Conservation (phyloP, 1,140 invertebrate species). For the Eriocheir sinensis region DNA sequence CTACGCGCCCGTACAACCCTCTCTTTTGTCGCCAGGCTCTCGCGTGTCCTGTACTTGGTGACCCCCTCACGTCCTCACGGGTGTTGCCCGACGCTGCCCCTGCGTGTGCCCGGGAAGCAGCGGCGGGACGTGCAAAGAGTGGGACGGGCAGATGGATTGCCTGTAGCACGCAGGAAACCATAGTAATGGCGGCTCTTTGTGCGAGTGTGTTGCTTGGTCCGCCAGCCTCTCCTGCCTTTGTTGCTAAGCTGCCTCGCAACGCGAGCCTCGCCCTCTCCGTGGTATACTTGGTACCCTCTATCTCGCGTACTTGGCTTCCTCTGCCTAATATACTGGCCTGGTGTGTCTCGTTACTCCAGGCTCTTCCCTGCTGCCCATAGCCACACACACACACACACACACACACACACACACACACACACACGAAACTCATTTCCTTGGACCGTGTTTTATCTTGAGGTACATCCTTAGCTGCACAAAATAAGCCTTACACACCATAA, state of each 20-base stretch:
- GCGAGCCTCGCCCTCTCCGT: neutral
- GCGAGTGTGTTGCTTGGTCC: constrained; percentile 17
- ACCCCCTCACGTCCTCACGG: neutral
- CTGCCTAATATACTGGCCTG: neutral
- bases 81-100: neutral
- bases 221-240: constrained; percentile 39
- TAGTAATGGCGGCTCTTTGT: neutral
- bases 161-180: neutral
- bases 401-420: constrained; percentile 43
- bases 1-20: neutral
- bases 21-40: neutral
- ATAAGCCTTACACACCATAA: too few relatives aligned
- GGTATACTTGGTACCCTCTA: constrained; percentile 30
- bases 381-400: constrained; percentile 43
- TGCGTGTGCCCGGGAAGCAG: neutral
- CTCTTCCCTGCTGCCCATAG: neutral
- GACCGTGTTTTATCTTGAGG: too few relatives aligned
- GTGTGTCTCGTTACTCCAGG: neutral
- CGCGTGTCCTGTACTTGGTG: neutral
- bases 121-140: neutral
- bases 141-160: neutral
- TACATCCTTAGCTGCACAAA: neutral
- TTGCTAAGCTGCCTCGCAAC: constrained; percentile 59
- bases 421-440: too few relatives aligned
- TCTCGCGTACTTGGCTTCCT: neutral